Evolutionary conservation across 2,113 vertebrate genomes (phyloP).

Genomic region (Rhadina sibilatrix): DNA sequence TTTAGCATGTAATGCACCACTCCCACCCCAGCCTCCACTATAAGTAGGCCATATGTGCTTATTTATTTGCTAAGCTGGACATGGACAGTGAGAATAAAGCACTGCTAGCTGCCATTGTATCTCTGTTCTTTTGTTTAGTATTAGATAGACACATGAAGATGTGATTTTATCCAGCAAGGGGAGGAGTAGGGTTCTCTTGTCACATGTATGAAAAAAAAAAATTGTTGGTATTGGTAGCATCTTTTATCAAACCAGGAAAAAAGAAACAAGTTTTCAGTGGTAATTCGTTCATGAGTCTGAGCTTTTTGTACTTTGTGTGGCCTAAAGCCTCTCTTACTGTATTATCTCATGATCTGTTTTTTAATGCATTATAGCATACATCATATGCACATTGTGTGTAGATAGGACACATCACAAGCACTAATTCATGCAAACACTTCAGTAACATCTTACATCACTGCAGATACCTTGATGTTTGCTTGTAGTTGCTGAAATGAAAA

Average conservation of each 20-base stretch:
- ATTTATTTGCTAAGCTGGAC: neutral
- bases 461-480: neutral
- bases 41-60: neutral
- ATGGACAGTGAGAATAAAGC: neutral
- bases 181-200: neutral
- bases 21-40: neutral
- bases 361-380: neutral
- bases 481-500: neutral
- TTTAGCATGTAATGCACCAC: neutral
- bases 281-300: neutral
- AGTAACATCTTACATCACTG: neutral
- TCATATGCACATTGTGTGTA: fast-evolving
- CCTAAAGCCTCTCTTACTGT: neutral
- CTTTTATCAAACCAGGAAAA: neutral
- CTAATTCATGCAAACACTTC: neutral
- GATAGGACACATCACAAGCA: neutral
- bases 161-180: neutral
- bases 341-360: neutral
- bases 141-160: neutral
- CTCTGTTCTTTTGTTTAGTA: neutral
- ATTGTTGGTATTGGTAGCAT: neutral
- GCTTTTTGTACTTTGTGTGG: neutral
- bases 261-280: neutral
- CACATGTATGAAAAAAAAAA: neutral
- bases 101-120: neutral